These are phyloP conservation scores for Orgyia antiqua DNA, from an alignment of 2,888 invertebrate species.

Conservation along the genomic window DNA sequence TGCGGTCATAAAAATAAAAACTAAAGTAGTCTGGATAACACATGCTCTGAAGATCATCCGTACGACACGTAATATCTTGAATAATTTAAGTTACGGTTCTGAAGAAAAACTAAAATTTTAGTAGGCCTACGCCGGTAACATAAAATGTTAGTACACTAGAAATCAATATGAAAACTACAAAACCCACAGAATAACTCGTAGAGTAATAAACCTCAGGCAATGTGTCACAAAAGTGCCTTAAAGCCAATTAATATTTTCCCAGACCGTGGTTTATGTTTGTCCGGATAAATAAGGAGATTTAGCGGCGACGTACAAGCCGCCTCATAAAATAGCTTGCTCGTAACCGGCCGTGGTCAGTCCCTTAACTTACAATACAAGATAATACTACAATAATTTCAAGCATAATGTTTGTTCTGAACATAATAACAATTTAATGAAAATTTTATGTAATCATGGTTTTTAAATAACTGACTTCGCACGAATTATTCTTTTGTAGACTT, in stretches of 20 bases:
- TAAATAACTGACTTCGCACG: too few species aligned
- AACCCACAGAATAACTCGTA: constrained; percentile 26
- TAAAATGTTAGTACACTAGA: constrained; percentile 11
- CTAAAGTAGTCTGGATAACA: constrained; percentile 58
- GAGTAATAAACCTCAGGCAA: constrained; percentile 55
- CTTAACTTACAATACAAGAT: constrained; percentile 54
- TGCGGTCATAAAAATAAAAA: constrained; percentile 69
- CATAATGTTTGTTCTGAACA: too few species aligned
- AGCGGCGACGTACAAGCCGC: constrained; percentile 58
- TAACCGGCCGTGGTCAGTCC: constrained; percentile 55
- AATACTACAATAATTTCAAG: constrained; percentile 10
- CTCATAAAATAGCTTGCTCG: constrained; percentile 66
- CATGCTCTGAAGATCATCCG: constrained; percentile 47
- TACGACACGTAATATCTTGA: constrained; percentile 24
- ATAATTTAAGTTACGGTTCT: constrained; percentile 26
- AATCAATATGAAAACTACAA: constrained; percentile 20
- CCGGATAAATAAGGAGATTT: constrained; percentile 76
- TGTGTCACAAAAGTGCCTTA: constrained; percentile 60
- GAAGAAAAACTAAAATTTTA: constrained; percentile 15
- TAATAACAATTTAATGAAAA: too few species aligned
- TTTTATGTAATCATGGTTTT: too few species aligned
- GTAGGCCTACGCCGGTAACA: not conserved
- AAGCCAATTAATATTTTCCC: constrained; percentile 74
- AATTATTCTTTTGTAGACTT: too few species aligned
- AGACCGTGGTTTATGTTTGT: constrained; percentile 71